Evolutionary conservation across 1,140 invertebrate genomes (phyloP), one percentile per base, ranked within the genome.

Genomic region (Danaus plexippus): DNA sequence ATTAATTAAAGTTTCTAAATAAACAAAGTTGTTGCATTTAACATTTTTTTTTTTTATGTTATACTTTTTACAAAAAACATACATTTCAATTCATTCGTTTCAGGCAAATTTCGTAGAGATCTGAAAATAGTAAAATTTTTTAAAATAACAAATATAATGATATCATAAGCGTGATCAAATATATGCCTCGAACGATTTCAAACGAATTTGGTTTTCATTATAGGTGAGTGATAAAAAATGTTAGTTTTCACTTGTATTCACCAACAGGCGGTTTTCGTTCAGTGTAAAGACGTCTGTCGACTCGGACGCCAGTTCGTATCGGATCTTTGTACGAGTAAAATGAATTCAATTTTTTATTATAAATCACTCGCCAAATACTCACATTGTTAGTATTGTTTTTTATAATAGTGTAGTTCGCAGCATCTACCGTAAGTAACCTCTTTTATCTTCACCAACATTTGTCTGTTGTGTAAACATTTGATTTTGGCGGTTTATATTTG

Each of bases 401-500:
- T 65, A 68, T 62, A 59, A 61, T 48, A 49, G 55, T 54, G 56
- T 55, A 46, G 32, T 64, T 44, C 43, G 52, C 42, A 52, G 51
- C 56, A 60, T 61, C 52, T 59, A n/a, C 52, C 40, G 67, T 73
- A 64, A 73, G 71, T 72, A 67, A 53, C 43, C 43, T 52, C 55
- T 64, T 65, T 68, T 68, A 68, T 68, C 63, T 63, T 48, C 11
- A 53, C 43, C 15, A 54, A 57, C 22, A 32, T 32, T 32, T 32
- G 22, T 64, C 58, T 59, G 46, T 61, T 65, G 49, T 50, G 63
- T 72, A 72, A 67, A 72, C 62, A 71, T 54, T 61, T 61, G 47
- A 54, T 55, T 66, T 71, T 67, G 47, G 67, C 67, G 64, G 60
- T 62, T 65, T 59, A 46, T 63, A 50, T 67, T 56, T 58, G 52